A percentile compares a stretch with the other conserved stretches of the same genome.
Conservation (phyloP, 2,113 vertebrate species). For the Ptilorrhoa leucosticta region DNA sequence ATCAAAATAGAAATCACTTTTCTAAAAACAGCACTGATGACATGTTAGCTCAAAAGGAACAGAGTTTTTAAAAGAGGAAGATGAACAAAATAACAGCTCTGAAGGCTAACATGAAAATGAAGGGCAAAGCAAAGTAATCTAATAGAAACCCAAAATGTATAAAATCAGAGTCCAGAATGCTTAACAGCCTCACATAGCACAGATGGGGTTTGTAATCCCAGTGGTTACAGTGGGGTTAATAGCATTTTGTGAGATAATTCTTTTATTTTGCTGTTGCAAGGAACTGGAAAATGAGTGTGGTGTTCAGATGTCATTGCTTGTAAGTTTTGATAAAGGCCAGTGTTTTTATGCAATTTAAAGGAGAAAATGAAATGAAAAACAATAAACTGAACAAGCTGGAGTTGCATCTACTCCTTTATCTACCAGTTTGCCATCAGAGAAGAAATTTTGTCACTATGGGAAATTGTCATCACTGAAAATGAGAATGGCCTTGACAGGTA, state of each 20-base stretch:
- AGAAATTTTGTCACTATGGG: neutral
- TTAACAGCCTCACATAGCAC: neutral
- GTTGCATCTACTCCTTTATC: neutral
- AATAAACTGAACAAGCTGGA: neutral
- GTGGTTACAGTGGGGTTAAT: neutral
- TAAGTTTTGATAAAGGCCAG: neutral
- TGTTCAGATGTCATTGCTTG: neutral
- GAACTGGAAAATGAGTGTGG: neutral
- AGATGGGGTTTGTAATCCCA: neutral
- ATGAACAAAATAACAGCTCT: neutral
- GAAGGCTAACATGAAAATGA: neutral
- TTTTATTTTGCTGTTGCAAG: neutral
- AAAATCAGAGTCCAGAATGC: neutral
- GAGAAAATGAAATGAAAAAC: neutral
- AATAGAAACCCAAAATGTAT: neutral
- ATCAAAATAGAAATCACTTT: conserved; percentile 41
- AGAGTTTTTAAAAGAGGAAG: neutral
- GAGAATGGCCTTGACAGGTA: neutral
- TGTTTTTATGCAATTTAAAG: neutral
- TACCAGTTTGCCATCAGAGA: neutral
- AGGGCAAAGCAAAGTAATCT: neutral
- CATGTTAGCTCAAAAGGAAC: neutral
- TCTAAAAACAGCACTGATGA: conserved; percentile 4
- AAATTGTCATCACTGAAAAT: neutral
- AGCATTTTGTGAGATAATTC: conserved; percentile 13